Evolutionary conservation across 2,888 invertebrate species (phyloP).

Genomic region (Meteorus colon): DNA sequence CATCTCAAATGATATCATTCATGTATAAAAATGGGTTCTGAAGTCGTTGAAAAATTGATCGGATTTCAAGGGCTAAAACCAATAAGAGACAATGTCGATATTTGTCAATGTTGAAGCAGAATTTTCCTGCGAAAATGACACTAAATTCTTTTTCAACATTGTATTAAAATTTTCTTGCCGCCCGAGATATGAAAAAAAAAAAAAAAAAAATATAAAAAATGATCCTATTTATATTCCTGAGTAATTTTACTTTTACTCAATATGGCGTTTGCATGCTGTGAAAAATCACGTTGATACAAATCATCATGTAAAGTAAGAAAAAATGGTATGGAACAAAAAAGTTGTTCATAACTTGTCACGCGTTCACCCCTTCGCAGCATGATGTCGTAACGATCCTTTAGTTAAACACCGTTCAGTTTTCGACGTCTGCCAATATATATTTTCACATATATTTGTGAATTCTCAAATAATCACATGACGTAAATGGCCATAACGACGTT

Average conservation of each 20-base stretch:
- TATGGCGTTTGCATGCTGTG: not conserved
- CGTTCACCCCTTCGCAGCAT: not conserved
- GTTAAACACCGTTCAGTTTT: no score
- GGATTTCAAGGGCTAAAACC: not conserved
- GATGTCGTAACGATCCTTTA: no score
- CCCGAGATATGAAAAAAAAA: no score
- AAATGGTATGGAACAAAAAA: not conserved
- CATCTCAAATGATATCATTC: not conserved
- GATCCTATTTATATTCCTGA: not conserved
- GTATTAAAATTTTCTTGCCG: not conserved
- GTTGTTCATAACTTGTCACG: not conserved
- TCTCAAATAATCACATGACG: no score
- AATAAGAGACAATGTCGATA: not conserved
- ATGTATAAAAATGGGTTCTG: not conserved
- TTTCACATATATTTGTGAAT: no score
- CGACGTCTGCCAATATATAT: no score
- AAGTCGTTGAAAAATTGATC: constrained; percentile 14
- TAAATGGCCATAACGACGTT: no score
- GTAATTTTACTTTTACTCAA: not conserved
- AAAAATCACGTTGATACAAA: not conserved
- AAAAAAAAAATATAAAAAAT: not conserved
- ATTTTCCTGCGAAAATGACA: not conserved
- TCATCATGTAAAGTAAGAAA: not conserved
- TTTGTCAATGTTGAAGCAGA: not conserved
- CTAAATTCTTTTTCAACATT: not conserved